A percentile compares a stretch with the other conserved stretches of the same genome.
Evolutionary conservation across 1,140 invertebrate genomes (phyloP).

Genomic region (Zaprionus gabonicus): DNA sequence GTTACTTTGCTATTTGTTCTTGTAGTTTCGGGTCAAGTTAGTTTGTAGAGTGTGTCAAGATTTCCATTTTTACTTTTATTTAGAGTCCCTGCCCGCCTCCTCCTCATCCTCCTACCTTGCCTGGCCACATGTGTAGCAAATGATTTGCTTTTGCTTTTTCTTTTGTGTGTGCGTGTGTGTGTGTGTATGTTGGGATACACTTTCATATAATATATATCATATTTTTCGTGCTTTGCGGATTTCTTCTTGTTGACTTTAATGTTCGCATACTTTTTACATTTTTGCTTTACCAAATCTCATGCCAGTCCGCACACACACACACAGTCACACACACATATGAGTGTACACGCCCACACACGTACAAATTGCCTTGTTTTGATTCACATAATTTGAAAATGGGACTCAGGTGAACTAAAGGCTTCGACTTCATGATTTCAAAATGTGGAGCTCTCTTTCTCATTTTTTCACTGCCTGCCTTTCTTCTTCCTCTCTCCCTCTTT

Average conservation of each 20-base stretch:
- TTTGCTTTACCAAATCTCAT: neutral
- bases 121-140: constrained; percentile 67
- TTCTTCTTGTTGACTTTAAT: constrained; percentile 76
- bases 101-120: neutral
- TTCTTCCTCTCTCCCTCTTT: neutral
- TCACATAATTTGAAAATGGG: constrained; percentile 19
- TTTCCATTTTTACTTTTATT: constrained; percentile 57
- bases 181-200: constrained; percentile 33
- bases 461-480: neutral
- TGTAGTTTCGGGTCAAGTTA: constrained; percentile 77
- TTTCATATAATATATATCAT: constrained; percentile 32
- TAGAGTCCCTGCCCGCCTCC: constrained; percentile 20
- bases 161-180: neutral
- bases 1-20: constrained; percentile 62
- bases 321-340: neutral
- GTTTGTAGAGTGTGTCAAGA: constrained; percentile 62
- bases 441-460: constrained; percentile 1
- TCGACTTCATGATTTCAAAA: constrained; percentile 58
- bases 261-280: constrained; percentile 38
- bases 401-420: constrained; percentile 66
- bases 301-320: constrained; percentile 3
- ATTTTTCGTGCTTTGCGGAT: constrained; percentile 43
- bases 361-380: constrained; percentile 19
- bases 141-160: constrained; percentile 56
- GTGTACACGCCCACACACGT: neutral